Base-by-base conservation (phyloP, 1,140 invertebrate species). In the Bombus waltoni region DNA sequence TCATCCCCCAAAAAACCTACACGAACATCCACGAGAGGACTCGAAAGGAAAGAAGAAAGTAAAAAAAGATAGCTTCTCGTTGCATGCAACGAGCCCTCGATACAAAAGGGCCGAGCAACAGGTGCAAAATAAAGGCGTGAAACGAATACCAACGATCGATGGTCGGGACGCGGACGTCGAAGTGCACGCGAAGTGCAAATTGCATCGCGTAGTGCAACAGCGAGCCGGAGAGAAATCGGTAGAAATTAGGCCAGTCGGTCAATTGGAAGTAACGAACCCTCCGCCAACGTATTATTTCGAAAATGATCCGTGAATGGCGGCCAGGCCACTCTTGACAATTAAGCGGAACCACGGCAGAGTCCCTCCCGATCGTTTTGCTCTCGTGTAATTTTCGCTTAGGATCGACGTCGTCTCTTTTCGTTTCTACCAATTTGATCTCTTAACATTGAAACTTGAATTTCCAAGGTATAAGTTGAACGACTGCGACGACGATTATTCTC, bases 241-340 rank as follows among this genome's bases (percentile, higher is more conserved):
- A n/a, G 83, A 83, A 89, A 90, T 88, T 87, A 75, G 88, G 88
- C 76, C 88, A 90, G 84, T 88, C 87, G 88, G 88, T 88, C 88
- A 88, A 90, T 90, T 83, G 84, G 88, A 90, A 87, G 81, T 88
- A 81, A 90, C 73, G 84, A 86, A 90, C 78, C 77, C 75, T 80
- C 65, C 40, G 80, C 57, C 66, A 74, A 68, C 81, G 81, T 82
- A 81, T 87, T 72, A 87, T 87, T 88, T 87, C 42, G 28, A 76
- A 88, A 88, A 88, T 79, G 57, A 77, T 57, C 57, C 81, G 81
- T 70, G 66, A 59, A 57, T 47, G n/a, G 47, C 15, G 38, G 32
- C 35, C 22, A 35, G 28, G 47, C 40, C 65, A n/a, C 44, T 71
- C 47, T 47, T 6, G 35, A 18, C 22, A 13, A 32, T 28, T 73